These are phyloP conservation scores for Bubo blakistoni DNA, from an alignment of 2,113 vertebrate species.

Conservation along the genomic window DNA sequence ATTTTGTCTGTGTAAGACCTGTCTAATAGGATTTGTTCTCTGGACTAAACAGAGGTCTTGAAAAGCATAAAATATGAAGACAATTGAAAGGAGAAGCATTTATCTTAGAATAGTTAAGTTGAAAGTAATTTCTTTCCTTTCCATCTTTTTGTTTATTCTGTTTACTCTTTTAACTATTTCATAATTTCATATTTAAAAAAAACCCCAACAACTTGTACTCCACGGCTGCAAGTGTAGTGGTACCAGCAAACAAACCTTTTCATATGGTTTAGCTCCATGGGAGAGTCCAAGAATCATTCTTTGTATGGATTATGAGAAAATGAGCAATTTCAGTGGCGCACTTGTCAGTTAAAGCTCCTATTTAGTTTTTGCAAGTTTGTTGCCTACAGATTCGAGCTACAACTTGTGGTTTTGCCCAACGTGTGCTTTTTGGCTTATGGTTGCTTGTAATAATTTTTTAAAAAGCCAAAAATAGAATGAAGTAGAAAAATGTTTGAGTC, in stretches of 20 bases:
- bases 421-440: background rate
- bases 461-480: background rate
- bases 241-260: background rate
- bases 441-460: background rate
- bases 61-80: background rate
- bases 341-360: background rate
- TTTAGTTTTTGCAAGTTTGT: background rate
- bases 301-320: background rate
- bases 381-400: background rate
- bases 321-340: background rate
- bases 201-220: background rate
- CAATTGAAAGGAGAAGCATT: background rate
- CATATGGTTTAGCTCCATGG: background rate
- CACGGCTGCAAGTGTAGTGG: background rate
- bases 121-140: background rate
- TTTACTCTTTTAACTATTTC: background rate
- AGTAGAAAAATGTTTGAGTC: background rate
- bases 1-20: background rate
- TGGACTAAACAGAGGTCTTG: background rate
- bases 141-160: background rate
- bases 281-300: background rate
- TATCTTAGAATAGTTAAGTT: background rate
- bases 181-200: background rate
- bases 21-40: background rate
- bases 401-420: background rate